Base-by-base conservation (phyloP, 2,888 invertebrate genomes). In the Mesorhabditis sp. region DNA sequence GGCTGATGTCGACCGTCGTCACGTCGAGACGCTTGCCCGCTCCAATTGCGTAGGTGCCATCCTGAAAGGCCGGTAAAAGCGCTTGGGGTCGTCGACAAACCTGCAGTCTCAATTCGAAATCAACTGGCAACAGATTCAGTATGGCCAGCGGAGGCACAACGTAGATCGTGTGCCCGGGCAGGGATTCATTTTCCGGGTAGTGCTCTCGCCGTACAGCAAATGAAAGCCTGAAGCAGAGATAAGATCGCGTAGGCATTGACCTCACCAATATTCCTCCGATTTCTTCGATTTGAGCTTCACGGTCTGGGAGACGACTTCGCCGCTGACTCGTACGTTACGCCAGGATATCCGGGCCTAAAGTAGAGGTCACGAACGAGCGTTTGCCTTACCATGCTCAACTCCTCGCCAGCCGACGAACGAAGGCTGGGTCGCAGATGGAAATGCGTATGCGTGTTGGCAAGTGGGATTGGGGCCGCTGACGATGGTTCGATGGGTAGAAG, bases 161-260 rank as follows among this genome's bases (percentile, higher is more conserved):
- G 4, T 91, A 90, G 73, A 97, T 91, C 15, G 91, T 91, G 87
- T 97, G 96, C 0, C 93, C 95, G 4, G 95, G 93, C 74, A 93
- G 90, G 4, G 72, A 72, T 67, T 72, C 70, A 66, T 78, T 73
- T 68, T 80, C 80, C 7, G 94, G 93, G 87, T 92, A 94, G 76
- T 77, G 74, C 68, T 83, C 83, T 28, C 92, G 90, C 70, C 90
- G 90, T 66, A 94, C 90, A 70, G 91, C 91, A 67, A 92, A 91
- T 87, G 92, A 92, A 87, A 93, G 92, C 83, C 93, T 91, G 82
- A 69, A 80, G 50, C 67, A 50, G 58, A 13, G 10, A 50, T 50
- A 62, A 13, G 6, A 62, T n/a, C 63, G 63, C 63, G 15, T 28
- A n/a, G n/a, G n/a, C 15, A n/a, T n/a, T n/a, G 15, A n/a, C n/a